Percentiles rank a stretch among this genome's conserved stretches.
Evolutionary conservation across 2,113 vertebrate genomes (phyloP).

Genomic region (Apteryx owenii): DNA sequence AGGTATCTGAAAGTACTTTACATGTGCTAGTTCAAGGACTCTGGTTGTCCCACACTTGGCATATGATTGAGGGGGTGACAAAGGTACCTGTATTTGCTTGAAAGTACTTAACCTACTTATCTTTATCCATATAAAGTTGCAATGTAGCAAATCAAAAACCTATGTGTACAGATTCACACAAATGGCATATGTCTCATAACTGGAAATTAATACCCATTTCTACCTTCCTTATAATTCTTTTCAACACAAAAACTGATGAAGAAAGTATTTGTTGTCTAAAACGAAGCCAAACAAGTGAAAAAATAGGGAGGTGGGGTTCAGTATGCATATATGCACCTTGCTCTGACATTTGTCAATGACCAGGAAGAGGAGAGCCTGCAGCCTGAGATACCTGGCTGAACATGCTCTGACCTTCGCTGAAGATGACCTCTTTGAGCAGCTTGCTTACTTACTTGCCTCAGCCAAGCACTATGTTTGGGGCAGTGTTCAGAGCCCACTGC

Average conservation of each 20-base stretch:
- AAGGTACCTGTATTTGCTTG: neutral
- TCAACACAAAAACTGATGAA: neutral
- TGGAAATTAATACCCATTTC: neutral
- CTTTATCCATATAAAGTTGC: neutral
- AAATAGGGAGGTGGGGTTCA: neutral
- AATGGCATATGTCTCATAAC: accelerated
- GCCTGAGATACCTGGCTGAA: neutral
- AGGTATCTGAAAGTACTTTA: neutral
- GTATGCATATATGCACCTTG: neutral
- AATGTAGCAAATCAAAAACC: neutral
- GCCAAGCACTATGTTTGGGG: neutral
- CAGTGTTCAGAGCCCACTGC: neutral
- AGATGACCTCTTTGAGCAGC: neutral
- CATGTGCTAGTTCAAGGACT: neutral
- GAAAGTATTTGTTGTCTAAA: neutral
- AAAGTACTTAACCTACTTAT: neutral
- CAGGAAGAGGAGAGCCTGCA: neutral
- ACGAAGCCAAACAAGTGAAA: neutral
- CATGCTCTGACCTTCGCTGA: neutral
- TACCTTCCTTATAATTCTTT: neutral
- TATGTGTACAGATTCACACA: neutral
- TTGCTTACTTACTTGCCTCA: neutral
- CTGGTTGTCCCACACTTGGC: neutral
- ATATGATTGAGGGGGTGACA: neutral
- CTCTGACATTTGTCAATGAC: neutral